Conservation (phyloP, 2,113 vertebrate genomes). For the Phocoena phocoena region DNA sequence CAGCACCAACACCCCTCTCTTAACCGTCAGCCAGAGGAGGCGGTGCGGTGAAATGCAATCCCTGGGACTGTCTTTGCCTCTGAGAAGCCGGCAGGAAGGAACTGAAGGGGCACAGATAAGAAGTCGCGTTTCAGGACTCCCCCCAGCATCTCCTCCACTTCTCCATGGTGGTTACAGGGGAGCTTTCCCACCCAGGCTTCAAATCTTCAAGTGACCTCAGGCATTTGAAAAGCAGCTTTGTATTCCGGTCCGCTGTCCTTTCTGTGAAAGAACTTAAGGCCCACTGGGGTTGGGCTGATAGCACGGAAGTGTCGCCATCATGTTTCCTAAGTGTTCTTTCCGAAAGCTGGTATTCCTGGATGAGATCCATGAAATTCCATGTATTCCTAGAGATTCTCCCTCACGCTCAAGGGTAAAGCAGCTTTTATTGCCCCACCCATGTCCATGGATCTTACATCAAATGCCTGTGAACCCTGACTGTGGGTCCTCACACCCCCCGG, state of each 20-base stretch:
- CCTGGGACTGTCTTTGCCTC: not conserved
- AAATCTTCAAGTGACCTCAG: not conserved
- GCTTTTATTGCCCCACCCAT: not conserved
- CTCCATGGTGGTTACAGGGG: too few relatives aligned
- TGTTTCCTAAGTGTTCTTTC: not conserved
- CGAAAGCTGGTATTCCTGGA: not conserved
- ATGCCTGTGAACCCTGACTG: not conserved
- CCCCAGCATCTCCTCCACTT: not conserved
- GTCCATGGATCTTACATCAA: not conserved
- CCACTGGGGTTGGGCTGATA: rapidly evolving
- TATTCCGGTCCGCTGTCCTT: not conserved
- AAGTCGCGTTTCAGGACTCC: rapidly evolving
- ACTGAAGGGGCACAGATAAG: not conserved
- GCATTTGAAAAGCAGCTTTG: not conserved
- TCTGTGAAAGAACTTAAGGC: not conserved
- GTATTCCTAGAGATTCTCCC: not conserved
- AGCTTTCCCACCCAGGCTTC: not conserved
- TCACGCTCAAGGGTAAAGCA: not conserved
- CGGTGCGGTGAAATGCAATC: too few relatives aligned
- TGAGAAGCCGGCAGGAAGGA: too few relatives aligned
- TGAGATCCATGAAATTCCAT: not conserved
- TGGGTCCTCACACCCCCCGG: not conserved
- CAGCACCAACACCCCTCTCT: not conserved
- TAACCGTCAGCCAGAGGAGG: not conserved
- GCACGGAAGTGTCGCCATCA: not conserved